A percentile compares a stretch with the other conserved stretches of the same genome.
phyloP scores from a whole-genome alignment of 2,113 vertebrate species.

The Etia nguti region DNA sequence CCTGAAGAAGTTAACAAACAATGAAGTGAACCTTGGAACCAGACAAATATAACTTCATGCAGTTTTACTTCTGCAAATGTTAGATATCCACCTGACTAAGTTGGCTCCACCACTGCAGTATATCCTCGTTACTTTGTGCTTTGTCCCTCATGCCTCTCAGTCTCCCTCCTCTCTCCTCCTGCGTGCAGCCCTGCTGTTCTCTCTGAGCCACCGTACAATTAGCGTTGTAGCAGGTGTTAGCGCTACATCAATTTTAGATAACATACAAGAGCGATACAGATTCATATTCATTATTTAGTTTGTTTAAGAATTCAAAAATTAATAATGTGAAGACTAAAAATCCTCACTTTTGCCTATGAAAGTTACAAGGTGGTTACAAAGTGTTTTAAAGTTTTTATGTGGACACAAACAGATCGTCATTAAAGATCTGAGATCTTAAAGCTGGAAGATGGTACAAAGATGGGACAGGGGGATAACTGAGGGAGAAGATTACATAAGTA shows the following conservation, averaged over 20 bases:
- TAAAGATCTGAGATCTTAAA: neutral
- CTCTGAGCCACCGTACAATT: neutral
- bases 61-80: neutral
- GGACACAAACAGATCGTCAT: neutral
- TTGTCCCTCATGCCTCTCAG: neutral
- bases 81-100: neutral
- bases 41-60: neutral
- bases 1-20: neutral
- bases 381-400: neutral
- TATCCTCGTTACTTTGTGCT: neutral
- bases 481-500: neutral
- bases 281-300: neutral
- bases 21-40: neutral
- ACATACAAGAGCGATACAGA: neutral
- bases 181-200: neutral
- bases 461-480: neutral
- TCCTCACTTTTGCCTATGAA: neutral
- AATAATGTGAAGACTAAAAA: neutral
- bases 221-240: neutral
- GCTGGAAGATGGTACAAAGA: neutral
- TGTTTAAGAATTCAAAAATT: neutral
- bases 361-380: neutral
- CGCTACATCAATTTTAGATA: neutral
- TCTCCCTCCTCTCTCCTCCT: neutral
- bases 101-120: neutral